Evolutionary conservation across 2,888 invertebrate genomes (phyloP).

Genomic region (Gonocerus acuteangulatus): DNA sequence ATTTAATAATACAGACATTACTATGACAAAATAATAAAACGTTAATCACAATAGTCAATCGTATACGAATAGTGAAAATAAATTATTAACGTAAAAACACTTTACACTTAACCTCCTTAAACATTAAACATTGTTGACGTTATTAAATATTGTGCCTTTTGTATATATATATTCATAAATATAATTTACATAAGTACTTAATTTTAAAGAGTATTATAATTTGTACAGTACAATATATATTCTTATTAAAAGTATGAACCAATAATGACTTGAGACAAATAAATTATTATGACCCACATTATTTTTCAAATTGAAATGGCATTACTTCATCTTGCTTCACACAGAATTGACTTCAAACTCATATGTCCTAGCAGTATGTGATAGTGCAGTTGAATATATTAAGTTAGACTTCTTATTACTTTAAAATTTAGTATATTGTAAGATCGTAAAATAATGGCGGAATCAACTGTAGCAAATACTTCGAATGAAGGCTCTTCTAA

Average conservation of each 20-base stretch:
- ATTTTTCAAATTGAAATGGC: conserved; percentile 1
- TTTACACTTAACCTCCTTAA: neutral
- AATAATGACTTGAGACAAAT: no score
- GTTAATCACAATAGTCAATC: neutral
- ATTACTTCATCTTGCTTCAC: neutral
- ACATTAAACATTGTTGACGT: conserved; percentile 19
- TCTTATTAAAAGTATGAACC: no score
- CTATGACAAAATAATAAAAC: neutral
- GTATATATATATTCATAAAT: no score
- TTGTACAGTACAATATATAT: no score
- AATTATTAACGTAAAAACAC: no score
- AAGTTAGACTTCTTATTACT: neutral
- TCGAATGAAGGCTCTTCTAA: conserved; percentile 8
- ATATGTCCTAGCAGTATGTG: no score
- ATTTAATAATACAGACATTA: neutral
- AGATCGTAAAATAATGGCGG: conserved; percentile 11
- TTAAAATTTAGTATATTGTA: neutral
- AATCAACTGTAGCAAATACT: conserved; percentile 4
- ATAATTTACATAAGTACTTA: no score
- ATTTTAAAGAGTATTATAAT: no score
- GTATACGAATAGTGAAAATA: no score
- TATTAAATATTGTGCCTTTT: no score
- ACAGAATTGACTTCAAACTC: conserved; percentile 13
- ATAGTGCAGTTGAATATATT: neutral
- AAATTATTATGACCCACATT: neutral